Conservation (phyloP, 1,140 invertebrate genomes). For the Cryptotermes secundus region DNA sequence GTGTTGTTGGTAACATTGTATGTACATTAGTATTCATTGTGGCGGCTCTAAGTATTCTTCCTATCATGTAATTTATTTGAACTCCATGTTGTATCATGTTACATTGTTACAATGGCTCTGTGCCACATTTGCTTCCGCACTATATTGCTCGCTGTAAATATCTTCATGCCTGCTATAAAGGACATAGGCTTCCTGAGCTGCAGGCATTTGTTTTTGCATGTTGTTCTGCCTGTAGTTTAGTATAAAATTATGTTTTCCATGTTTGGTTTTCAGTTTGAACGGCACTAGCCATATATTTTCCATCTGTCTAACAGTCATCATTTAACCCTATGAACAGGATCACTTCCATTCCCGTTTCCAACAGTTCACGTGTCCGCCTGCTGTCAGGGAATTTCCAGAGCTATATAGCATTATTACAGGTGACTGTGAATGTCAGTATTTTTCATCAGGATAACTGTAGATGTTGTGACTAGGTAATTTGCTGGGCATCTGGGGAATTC, state of each 20-base stretch:
- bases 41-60: not conserved
- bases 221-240: not conserved
- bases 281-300: not conserved
- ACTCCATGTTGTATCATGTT: conserved; percentile 6
- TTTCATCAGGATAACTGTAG: too few species aligned
- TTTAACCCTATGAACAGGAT: too few species aligned
- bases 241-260: not conserved
- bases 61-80: not conserved
- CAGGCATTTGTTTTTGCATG: not conserved
- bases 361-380: too few species aligned
- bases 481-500: too few species aligned
- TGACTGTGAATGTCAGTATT: too few species aligned
- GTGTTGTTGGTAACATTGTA: not conserved
- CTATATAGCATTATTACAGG: too few species aligned
- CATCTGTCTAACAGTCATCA: too few species aligned
- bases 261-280: not conserved
- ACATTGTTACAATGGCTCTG: not conserved
- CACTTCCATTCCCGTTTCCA: too few species aligned
- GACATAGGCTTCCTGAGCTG: too few species aligned
- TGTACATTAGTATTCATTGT: not conserved
- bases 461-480: too few species aligned
- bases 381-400: too few species aligned
- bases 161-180: not conserved
- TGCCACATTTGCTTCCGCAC: not conserved
- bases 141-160: not conserved